Conservation (phyloP, 2,888 invertebrate genomes). For the Polydrusus pterygomalis region DNA sequence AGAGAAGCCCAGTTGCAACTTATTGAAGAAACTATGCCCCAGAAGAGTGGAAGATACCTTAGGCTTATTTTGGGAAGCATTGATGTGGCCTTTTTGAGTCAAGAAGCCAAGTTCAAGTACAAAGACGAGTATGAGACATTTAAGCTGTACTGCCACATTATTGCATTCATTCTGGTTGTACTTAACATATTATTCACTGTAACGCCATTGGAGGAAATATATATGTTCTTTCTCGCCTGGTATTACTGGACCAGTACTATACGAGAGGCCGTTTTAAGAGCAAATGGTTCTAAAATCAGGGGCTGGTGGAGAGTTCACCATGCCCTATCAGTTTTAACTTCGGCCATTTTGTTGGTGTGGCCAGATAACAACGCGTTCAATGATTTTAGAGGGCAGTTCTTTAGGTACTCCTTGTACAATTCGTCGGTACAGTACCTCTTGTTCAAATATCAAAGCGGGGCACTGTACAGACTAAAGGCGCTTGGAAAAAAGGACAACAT, state of each 20-base stretch:
- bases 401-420: slow-evolving; percentile 92
- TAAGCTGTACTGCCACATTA: slow-evolving; percentile 92
- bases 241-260: slow-evolving; percentile 99
- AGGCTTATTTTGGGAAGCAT: slow-evolving; percentile 95
- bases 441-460: slow-evolving; percentile 85
- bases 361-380: slow-evolving; percentile 94
- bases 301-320: slow-evolving; percentile 99
- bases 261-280: slow-evolving; percentile 96
- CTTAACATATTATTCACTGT: slow-evolving; percentile 74
- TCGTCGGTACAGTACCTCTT: slow-evolving; percentile 76
- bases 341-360: slow-evolving; percentile 96
- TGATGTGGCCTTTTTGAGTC: slow-evolving; percentile 95
- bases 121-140: slow-evolving; percentile 99
- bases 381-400: slow-evolving; percentile 90
- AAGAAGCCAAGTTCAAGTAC: slow-evolving; percentile 91
- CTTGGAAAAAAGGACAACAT: slow-evolving; percentile 98
- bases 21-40: slow-evolving; percentile 91
- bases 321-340: slow-evolving; percentile 95
- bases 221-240: slow-evolving; percentile 97
- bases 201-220: slow-evolving; percentile 87
- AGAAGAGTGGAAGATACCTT: slow-evolving; percentile 85
- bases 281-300: slow-evolving; percentile 96
- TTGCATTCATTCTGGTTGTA: slow-evolving; percentile 88
- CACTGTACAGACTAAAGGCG: slow-evolving; percentile 81
- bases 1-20: slow-evolving; percentile 89